Evolutionary conservation across 92 coral and sea anemone genomes (phyloP), one percentile per base, ranked within the genome.

Genomic region (Epizoanthus stellaris): DNA sequence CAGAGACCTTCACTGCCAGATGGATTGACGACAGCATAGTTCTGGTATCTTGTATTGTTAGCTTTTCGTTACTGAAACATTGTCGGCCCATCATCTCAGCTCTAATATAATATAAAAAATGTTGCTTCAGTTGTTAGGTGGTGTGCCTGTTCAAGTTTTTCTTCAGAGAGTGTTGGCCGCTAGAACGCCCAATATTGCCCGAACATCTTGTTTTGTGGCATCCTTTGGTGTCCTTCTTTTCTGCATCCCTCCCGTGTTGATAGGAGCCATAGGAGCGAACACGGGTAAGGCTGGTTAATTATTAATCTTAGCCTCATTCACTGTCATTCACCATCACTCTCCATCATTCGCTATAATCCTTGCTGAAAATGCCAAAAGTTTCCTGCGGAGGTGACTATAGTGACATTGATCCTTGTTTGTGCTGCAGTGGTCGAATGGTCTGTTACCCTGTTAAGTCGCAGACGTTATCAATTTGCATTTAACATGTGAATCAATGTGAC

Each of bases 181-280:
- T 13, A 87, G 38, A 47, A 80, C 90, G 6, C 63, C 90, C 2
- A 71, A 70, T 40, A 84, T 61, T 34, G 90, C 90, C 69, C 56
- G 62, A 39, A 38, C 21, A 57, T 40, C 75, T 6, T 80, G 81
- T 6, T 49, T 87, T 75, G 59, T 85, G 34, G 85, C 90, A 9
- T 67, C 86, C 6, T 80, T 80, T 71, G 86, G 81, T 0, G 75
- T 70, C 65, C 67, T 87, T 21, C 61, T 81, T 14, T 80, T 87
- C 52, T 77, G 80, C 52, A 71, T 87, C 40, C 90, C 90, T 12
- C 85, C 90, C 34, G 17, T 87, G 40, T 63, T 87, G 16, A 87
- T 87, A 43, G 90, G 90, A 80, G 90, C 90, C 40, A 73, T 87
- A 36, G 90, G 66, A 11, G 76, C 90, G 11, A 79, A 70, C 52